Conservation (phyloP, 1,140 invertebrate species). For the Zaprionus taronus region DNA sequence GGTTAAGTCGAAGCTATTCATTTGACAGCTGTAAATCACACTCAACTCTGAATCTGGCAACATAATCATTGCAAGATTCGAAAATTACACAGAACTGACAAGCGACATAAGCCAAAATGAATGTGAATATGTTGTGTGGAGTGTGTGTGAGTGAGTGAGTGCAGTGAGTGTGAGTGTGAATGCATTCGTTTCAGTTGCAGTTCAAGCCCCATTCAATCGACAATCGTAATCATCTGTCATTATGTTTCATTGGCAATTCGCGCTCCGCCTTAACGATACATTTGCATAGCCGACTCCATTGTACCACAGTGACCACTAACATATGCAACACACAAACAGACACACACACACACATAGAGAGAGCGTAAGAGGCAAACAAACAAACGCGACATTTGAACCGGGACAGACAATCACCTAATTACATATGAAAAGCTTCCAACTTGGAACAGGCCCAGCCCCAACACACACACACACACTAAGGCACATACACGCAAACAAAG, state of each 20-base stretch:
- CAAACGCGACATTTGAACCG: slow-evolving; percentile 77
- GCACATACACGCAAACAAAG: background rate
- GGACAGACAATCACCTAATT: slow-evolving; percentile 76
- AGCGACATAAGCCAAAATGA: slow-evolving; percentile 1
- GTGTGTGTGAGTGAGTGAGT: background rate
- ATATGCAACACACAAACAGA: background rate
- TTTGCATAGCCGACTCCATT: slow-evolving; percentile 28
- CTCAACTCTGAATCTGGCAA: background rate
- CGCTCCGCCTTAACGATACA: slow-evolving; percentile 45
- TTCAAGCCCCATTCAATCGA: slow-evolving; percentile 39
- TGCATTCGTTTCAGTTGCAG: slow-evolving; percentile 22
- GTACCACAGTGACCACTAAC: slow-evolving; percentile 1
- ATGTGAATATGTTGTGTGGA: background rate
- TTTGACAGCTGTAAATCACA: slow-evolving; percentile 10
- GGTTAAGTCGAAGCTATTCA: background rate
- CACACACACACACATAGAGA: background rate
- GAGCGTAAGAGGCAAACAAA: slow-evolving; percentile 55
- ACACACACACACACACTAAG: slow-evolving; percentile 3
- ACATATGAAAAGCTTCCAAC: slow-evolving; percentile 45
- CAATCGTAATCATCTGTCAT: slow-evolving; percentile 40
- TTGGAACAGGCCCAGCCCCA: background rate
- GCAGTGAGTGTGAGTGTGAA: slow-evolving; percentile 7
- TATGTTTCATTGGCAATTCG: slow-evolving; percentile 34
- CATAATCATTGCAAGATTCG: background rate
- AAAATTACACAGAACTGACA: slow-evolving; percentile 1